Percentiles rank a stretch among this genome's conserved stretches.
These are phyloP conservation scores for Homarus gammarus DNA, from an alignment of 2,888 invertebrate genomes.

Conservation along the genomic window DNA sequence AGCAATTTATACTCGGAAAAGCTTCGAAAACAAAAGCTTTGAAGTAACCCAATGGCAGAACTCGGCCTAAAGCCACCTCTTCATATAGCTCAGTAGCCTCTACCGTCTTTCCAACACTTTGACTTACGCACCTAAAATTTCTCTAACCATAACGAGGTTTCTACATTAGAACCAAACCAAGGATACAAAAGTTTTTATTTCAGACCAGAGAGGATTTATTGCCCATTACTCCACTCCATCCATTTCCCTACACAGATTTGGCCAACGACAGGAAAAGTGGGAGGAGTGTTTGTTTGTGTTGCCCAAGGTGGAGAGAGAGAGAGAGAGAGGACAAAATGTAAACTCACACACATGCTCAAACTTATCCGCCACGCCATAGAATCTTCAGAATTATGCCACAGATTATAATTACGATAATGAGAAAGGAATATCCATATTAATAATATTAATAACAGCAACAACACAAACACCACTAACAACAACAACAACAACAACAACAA, in stretches of 20 bases:
- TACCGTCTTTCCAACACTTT: conserved; percentile 1
- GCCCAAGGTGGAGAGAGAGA: too few species aligned
- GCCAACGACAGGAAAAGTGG: conserved; percentile 64
- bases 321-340: too few species aligned
- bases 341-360: too few species aligned
- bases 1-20: neutral
- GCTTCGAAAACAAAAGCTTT: neutral
- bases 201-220: conserved; percentile 51
- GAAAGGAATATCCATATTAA: too few species aligned
- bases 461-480: too few species aligned
- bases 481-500: too few species aligned
- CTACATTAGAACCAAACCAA: conserved; percentile 58
- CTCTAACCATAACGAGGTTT: conserved; percentile 52
- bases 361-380: too few species aligned
- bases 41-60: neutral
- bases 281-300: conserved; percentile 33
- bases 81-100: neutral
- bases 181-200: conserved; percentile 60
- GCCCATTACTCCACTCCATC: conserved; percentile 65
- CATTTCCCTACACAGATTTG: conserved; percentile 68
- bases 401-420: too few species aligned
- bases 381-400: too few species aligned
- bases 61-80: neutral
- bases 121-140: conserved; percentile 51
- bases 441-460: too few species aligned